Conservation (phyloP, 2,113 vertebrate species). For the Brienomyrus longianalis region DNA sequence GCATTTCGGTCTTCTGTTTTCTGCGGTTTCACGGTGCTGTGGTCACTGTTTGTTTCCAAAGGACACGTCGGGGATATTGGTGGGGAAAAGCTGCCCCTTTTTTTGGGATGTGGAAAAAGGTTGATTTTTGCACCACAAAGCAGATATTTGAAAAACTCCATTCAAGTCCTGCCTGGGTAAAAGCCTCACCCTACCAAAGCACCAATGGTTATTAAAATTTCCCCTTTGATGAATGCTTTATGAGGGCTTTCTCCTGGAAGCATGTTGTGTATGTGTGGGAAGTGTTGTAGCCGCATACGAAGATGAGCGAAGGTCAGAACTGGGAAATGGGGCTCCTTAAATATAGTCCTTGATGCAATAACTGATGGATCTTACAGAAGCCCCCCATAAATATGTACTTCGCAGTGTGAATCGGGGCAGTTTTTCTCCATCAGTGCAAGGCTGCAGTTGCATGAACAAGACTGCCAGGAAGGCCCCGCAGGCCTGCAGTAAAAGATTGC, state of each 20-base stretch:
- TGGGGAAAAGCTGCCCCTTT: conserved; percentile 59
- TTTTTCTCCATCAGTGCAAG: conserved; percentile 49
- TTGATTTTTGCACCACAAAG: conserved; percentile 32
- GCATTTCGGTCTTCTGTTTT: conserved; percentile 51
- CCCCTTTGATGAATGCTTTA: conserved; percentile 38
- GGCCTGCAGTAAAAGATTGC: conserved; percentile 47
- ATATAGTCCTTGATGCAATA: conserved; percentile 46
- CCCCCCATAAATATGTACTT: conserved; percentile 49
- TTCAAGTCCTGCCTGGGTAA: not conserved
- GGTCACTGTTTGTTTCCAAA: conserved; percentile 61
- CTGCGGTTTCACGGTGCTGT: conserved; percentile 68
- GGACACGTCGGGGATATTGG: conserved; percentile 54
- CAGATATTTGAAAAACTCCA: conserved; percentile 31
- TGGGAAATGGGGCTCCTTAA: conserved; percentile 44
- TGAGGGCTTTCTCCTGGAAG: conserved; percentile 40
- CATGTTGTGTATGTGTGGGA: conserved; percentile 46
- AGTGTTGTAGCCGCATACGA: conserved; percentile 49
- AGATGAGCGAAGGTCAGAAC: conserved; percentile 43
- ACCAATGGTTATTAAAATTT: conserved; percentile 29
- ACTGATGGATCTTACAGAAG: conserved; percentile 50
- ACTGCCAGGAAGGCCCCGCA: not conserved
- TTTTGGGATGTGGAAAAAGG: conserved; percentile 32
- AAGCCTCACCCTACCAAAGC: not conserved
- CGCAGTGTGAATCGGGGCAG: conserved; percentile 37
- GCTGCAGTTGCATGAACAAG: conserved; percentile 35